Evolutionary conservation across 1,140 invertebrate genomes (phyloP).

Genomic region (Zaprionus gabonicus): DNA sequence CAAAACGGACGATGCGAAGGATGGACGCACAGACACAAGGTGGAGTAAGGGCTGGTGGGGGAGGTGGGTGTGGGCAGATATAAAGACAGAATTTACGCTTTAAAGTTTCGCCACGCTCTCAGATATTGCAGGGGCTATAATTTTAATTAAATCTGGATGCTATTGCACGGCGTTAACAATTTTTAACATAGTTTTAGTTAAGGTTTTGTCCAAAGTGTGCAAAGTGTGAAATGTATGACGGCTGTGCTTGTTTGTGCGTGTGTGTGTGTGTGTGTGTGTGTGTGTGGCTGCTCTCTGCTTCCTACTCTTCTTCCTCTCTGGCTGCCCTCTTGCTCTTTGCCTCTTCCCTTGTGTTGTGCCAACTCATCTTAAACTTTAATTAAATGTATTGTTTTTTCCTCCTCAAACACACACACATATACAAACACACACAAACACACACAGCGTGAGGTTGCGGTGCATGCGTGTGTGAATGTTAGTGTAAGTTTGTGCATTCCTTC

Average conservation of each 20-base stretch:
- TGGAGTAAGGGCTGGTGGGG: neutral
- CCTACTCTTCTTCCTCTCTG: neutral
- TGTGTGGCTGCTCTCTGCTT: neutral
- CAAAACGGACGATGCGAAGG: neutral
- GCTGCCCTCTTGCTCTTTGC: conserved; percentile 8
- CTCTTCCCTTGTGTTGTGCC: conserved; percentile 34
- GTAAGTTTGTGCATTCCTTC: conserved; percentile 50
- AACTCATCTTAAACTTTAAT: conserved; percentile 81
- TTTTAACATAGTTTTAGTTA: conserved; percentile 70
- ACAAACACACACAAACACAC: neutral
- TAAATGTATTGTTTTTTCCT: conserved; percentile 79
- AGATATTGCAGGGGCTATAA: conserved; percentile 74
- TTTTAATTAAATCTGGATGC: conserved; percentile 77
- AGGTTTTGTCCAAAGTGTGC: conserved; percentile 42
- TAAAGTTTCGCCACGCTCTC: conserved; percentile 65
- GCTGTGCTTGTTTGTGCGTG: neutral
- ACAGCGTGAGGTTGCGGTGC: conserved; percentile 11
- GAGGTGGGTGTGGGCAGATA: conserved; percentile 11
- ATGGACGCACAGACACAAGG: neutral
- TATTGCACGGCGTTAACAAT: conserved; percentile 58
- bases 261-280: too few relatives aligned
- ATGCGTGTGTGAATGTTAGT: conserved; percentile 4
- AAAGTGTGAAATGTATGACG: conserved; percentile 47
- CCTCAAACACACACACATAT: neutral
- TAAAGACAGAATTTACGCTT: conserved; percentile 61